Percentiles rank a stretch among this genome's conserved stretches.
These are phyloP conservation scores for Pavo muticus DNA, from an alignment of 2,113 vertebrate genomes.

Conservation along the genomic window DNA sequence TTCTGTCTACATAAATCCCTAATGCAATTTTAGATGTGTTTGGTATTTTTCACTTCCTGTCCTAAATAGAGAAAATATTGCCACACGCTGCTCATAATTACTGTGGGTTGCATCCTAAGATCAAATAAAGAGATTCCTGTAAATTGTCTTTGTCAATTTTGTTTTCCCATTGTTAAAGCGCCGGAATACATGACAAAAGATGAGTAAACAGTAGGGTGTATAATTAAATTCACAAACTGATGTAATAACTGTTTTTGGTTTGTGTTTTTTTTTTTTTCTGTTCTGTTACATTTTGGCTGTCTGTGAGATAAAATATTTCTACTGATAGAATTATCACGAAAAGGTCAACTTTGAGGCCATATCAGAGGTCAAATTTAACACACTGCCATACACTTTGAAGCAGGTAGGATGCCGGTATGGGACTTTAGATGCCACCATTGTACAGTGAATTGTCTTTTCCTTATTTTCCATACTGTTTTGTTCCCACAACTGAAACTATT, in stretches of 20 bases:
- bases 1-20: constrained; percentile 64
- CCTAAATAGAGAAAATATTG: constrained; percentile 48
- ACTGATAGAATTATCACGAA: neutral
- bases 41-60: constrained; percentile 53
- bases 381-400: neutral
- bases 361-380: constrained; percentile 38
- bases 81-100: neutral
- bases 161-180: neutral
- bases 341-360: neutral
- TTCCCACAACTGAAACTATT: neutral
- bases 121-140: neutral
- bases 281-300: neutral
- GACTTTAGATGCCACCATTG: neutral
- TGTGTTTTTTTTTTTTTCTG: neutral
- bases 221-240: neutral
- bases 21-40: constrained; percentile 46
- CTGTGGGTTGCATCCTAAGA: neutral
- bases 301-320: neutral
- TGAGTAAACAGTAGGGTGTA: neutral
- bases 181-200: neutral
- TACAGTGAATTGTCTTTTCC: neutral
- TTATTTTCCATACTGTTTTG: neutral
- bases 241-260: neutral
- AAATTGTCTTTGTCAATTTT: neutral
- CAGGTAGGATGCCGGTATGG: neutral